Percentiles rank a stretch among this genome's conserved stretches.
These are phyloP conservation scores for Ceratothoa steindachneri DNA, from an alignment of 2,888 invertebrate species.

Conservation along the genomic window DNA sequence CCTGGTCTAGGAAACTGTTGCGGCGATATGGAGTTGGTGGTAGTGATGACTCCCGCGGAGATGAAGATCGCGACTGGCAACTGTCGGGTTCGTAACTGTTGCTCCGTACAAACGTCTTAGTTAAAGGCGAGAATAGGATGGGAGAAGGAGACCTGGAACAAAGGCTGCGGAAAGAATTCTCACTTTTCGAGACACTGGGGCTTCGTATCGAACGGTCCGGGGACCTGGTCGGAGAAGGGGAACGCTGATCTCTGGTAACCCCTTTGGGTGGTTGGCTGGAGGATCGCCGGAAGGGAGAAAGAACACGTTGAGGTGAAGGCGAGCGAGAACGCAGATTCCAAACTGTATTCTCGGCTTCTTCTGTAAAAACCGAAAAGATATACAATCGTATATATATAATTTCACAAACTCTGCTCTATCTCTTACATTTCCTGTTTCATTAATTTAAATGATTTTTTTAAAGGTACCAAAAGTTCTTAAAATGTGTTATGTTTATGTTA, in stretches of 20 bases:
- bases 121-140: not conserved
- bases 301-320: slow-evolving; percentile 9
- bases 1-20: not conserved
- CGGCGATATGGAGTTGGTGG: not conserved
- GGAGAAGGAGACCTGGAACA: not conserved
- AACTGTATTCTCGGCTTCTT: slow-evolving; percentile 21
- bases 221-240: slow-evolving; percentile 6
- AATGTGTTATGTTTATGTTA: too few species aligned
- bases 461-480: too few species aligned
- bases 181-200: not conserved
- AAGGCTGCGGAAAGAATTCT: not conserved
- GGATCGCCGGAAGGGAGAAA: not conserved
- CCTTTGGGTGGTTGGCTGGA: slow-evolving; percentile 11
- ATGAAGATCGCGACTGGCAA: not conserved
- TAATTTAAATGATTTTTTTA: too few species aligned
- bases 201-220: not conserved
- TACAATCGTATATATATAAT: slow-evolving; percentile 13
- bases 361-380: slow-evolving; percentile 19
- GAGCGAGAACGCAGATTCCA: slow-evolving; percentile 2
- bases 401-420: too few species aligned
- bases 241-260: not conserved
- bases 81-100: slow-evolving; percentile 3
- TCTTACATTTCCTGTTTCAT: too few species aligned
- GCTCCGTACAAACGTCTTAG: not conserved
- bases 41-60: not conserved